Evolutionary conservation across 2,888 invertebrate genomes (phyloP).

Genomic region (Parelbella ahira): DNA sequence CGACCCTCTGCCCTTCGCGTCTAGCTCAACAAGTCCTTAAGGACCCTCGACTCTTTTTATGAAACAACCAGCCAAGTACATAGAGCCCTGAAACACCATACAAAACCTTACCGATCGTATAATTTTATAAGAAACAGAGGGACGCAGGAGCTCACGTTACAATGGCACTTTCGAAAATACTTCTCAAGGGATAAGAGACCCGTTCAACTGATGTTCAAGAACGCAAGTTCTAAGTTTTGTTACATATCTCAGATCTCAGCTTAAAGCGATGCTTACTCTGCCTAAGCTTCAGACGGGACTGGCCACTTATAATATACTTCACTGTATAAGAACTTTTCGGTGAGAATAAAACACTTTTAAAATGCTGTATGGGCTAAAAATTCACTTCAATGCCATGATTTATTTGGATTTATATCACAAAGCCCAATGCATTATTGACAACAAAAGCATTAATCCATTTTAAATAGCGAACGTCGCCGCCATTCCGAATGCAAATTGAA

Average conservation of each 20-base stretch:
- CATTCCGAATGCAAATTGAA: constrained; percentile 34
- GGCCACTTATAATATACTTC: constrained; percentile 16
- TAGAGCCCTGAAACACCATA: constrained; percentile 36
- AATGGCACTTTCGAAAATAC: constrained; percentile 26
- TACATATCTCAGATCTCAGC: constrained; percentile 27
- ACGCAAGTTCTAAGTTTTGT: constrained; percentile 26
- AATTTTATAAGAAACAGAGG: background rate
- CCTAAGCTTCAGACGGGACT: constrained; percentile 18
- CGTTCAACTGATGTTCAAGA: constrained; percentile 26
- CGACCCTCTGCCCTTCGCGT: constrained; percentile 66
- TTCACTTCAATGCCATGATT: constrained; percentile 21
- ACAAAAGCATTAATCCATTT: constrained; percentile 38
- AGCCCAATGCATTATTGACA: constrained; percentile 30
- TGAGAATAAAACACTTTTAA: constrained; percentile 10
- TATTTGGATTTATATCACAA: constrained; percentile 25
- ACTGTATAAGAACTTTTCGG: constrained; percentile 15
- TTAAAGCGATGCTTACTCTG: constrained; percentile 25
- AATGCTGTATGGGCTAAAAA: constrained; percentile 8
- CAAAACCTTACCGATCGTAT: constrained; percentile 7
- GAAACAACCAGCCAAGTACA: constrained; percentile 46
- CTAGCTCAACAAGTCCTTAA: constrained; percentile 64
- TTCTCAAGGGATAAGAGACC: constrained; percentile 28
- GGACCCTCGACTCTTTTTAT: constrained; percentile 63
- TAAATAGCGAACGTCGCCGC: constrained; percentile 36
- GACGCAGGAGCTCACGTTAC: constrained; percentile 22